These are phyloP conservation scores for Trematocara zebra DNA, from an alignment of 2,113 vertebrate genomes.

Conservation along the genomic window DNA sequence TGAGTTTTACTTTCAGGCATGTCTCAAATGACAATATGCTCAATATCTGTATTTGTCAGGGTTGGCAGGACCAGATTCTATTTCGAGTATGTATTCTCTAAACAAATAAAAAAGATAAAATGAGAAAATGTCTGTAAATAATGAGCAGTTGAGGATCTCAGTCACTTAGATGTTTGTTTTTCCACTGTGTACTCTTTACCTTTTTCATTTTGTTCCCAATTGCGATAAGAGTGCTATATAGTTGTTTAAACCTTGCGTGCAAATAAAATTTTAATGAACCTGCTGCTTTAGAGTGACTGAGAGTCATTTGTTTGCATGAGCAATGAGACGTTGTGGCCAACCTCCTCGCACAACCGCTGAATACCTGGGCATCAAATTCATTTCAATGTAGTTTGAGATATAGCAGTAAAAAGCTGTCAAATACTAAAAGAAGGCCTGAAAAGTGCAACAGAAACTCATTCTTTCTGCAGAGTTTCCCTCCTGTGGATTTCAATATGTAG, in stretches of 20 bases:
- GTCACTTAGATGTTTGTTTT: not conserved
- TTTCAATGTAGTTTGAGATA: not conserved
- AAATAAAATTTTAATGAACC: slow-evolving; percentile 17
- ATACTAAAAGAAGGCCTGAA: not conserved
- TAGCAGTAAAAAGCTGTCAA: not conserved
- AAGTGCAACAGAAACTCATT: not conserved
- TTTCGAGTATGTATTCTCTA: not conserved
- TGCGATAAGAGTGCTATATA: not conserved
- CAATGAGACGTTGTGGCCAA: not conserved
- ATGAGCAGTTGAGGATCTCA: not conserved
- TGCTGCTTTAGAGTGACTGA: not conserved
- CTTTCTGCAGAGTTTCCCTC: not conserved
- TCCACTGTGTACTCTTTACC: not conserved
- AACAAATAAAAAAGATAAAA: not conserved
- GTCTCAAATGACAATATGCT: not conserved
- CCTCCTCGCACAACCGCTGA: not conserved
- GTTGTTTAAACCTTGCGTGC: not conserved
- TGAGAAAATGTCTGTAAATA: not conserved
- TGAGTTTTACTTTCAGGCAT: not conserved
- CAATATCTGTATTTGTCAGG: not conserved
- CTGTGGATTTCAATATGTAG: not conserved
- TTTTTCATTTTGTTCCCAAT: not conserved
- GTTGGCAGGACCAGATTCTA: not conserved
- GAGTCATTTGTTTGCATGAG: slow-evolving; percentile 10
- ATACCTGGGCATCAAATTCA: not conserved